Percentiles rank a stretch among this genome's conserved stretches.
Conservation (phyloP, 2,113 vertebrate genomes). For the Istiophorus platypterus region DNA sequence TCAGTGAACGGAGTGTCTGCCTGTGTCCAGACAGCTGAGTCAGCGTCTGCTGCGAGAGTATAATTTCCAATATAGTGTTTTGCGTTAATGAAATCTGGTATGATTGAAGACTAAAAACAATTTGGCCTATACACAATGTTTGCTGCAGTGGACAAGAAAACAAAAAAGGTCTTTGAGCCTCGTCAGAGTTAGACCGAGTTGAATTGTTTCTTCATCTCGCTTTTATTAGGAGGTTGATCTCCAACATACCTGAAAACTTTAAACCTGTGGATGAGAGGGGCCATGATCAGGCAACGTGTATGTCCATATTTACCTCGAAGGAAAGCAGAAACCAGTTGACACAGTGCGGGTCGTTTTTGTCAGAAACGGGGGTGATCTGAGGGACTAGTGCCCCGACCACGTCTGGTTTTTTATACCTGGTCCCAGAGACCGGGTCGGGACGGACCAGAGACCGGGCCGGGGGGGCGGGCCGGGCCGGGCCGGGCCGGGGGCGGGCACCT, state of each 20-base stretch:
- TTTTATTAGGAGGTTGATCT: no score
- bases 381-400: not conserved
- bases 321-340: not conserved
- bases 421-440: not conserved
- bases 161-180: not conserved
- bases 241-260: no score
- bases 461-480: no score
- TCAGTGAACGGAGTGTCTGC: not conserved
- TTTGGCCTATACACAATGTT: not conserved
- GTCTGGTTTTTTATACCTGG: not conserved
- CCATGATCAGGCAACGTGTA: not conserved
- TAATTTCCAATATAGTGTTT: not conserved
- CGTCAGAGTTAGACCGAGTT: no score
- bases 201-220: no score
- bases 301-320: no score
- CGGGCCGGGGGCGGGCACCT: no score
- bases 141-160: not conserved
- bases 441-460: no score
- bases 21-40: constrained; percentile 10
- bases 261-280: not conserved
- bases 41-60: not conserved
- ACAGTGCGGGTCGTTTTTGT: not conserved
- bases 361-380: not conserved
- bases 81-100: not conserved
- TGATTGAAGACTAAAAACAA: not conserved